Conservation (phyloP, 2,797 vertebrate genomes). For the Phylloscopus collybita region DNA sequence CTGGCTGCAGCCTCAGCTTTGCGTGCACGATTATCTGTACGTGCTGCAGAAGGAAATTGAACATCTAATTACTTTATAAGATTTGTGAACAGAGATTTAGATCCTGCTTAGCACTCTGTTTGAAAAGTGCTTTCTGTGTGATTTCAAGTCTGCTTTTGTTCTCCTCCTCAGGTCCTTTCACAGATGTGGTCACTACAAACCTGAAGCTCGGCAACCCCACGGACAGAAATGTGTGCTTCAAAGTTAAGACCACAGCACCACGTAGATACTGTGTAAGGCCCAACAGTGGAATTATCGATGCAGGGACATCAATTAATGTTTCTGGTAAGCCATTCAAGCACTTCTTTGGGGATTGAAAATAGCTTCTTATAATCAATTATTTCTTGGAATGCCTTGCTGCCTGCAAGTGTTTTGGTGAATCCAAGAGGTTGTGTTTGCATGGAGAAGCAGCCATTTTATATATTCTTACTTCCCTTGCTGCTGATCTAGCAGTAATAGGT, state of each 20-base stretch:
- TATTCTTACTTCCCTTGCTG: background rate
- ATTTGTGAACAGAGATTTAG: constrained; percentile 44
- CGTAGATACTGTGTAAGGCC: constrained; percentile 95
- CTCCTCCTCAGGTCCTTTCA: constrained; percentile 87
- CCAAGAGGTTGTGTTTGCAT: background rate
- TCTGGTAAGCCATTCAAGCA: constrained; percentile 83
- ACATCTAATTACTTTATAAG: constrained; percentile 39
- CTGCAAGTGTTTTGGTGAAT: background rate
- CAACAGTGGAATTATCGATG: constrained; percentile 93
- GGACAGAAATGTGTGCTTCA: constrained; percentile 94
- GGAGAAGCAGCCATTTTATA: background rate
- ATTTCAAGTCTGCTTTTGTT: constrained; percentile 24
- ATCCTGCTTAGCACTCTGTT: constrained; percentile 2
- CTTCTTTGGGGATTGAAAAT: background rate
- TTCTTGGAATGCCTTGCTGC: background rate
- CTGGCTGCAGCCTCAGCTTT: background rate
- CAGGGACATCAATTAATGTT: constrained; percentile 89
- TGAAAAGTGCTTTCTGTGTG: background rate
- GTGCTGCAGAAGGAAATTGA: background rate
- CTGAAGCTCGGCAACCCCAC: constrained; percentile 94
- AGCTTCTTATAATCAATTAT: background rate
- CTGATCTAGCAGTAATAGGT: background rate
- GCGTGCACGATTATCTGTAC: background rate
- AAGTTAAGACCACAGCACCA: constrained; percentile 96
- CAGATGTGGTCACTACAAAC: constrained; percentile 93